Base-by-base conservation (phyloP, 2,113 vertebrate species). In the Aspiorhynchus laticeps region DNA sequence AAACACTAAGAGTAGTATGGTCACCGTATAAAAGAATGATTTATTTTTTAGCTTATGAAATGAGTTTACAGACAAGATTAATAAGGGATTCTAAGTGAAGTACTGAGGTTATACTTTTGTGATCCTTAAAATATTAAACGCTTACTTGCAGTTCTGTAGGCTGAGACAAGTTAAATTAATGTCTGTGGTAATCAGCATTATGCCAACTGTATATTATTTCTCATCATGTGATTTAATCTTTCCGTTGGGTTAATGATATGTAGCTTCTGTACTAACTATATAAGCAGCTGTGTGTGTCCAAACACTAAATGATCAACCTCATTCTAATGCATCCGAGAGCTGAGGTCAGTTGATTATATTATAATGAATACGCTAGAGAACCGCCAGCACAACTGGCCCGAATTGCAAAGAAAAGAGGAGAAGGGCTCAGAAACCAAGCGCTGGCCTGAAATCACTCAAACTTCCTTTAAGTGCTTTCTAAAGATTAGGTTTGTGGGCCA, bases 381-480 rank as follows among this genome's bases (percentile, higher is more conserved):
- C 36, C 69, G 12, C 53, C n/a, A 86, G 75, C 17, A 21, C 28
- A 41, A 73, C 76, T 67, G 28, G 28, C 21, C 28, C 24, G 48
- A 65, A 86, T 65, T 86, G 53, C 46, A 43, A 59, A 87, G 51
- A 67, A 67, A 61, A 26, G 26, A n/a, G 15, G 0, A 86, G 59
- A 48, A 75, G 71, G 73, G 77, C 61, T 79, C 36, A 74, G 87
- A 82, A 87, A 33, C 85, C 59, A 53, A 88, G 15, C n/a, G 74
- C 85, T 88, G 86, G 88, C 85, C 89, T 83, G 79, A 86, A 88
- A 87, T 90, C 87, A 88, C 85, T 79, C 80, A 86, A 67, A 82
- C 71, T 65, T 81, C 69, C 69, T 86, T 69, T 69, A 88, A 88
- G 77, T 86, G 79, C 75, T 85, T 87, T 86, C 73, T 87, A 88